Conservation (phyloP, 2,113 vertebrate species). For the Phyllostomus hastatus region DNA sequence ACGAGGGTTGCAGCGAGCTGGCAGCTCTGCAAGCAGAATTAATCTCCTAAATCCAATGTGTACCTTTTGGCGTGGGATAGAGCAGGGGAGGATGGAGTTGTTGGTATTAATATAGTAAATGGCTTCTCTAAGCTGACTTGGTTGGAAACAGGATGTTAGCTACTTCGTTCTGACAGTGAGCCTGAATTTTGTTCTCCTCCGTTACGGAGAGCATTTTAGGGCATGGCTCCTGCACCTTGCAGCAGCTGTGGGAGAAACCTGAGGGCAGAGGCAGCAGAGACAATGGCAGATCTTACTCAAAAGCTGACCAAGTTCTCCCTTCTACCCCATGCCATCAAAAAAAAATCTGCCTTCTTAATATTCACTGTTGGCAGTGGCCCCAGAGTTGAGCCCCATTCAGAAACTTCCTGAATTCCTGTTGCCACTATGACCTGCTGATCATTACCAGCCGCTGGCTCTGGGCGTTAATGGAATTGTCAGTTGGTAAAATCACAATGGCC, state of each 20-base stretch:
- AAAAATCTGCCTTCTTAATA: not conserved
- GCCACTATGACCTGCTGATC: not conserved
- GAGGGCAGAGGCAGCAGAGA: not conserved
- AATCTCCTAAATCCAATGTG: not conserved
- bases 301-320: not conserved
- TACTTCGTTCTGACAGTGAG: not conserved
- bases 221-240: not conserved
- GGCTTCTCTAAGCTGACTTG: conserved; percentile 58
- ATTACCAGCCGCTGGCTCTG: not conserved
- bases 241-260: not conserved
- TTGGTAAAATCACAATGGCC: conserved; percentile 21
- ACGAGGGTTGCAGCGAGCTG: not conserved
- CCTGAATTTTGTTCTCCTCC: not conserved
- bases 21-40: not conserved
- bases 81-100: not conserved
- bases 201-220: conserved; percentile 29
- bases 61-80: not conserved
- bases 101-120: conserved; percentile 55
- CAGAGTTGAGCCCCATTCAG: conserved; percentile 11
- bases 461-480: not conserved
- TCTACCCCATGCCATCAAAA: not conserved
- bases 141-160: conserved; percentile 29
- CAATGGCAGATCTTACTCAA: not conserved
- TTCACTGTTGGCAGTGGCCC: not conserved
- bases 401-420: not conserved